Evolutionary conservation across 2,797 vertebrate genomes (phyloP).

Genomic region (Pteropus rufus): DNA sequence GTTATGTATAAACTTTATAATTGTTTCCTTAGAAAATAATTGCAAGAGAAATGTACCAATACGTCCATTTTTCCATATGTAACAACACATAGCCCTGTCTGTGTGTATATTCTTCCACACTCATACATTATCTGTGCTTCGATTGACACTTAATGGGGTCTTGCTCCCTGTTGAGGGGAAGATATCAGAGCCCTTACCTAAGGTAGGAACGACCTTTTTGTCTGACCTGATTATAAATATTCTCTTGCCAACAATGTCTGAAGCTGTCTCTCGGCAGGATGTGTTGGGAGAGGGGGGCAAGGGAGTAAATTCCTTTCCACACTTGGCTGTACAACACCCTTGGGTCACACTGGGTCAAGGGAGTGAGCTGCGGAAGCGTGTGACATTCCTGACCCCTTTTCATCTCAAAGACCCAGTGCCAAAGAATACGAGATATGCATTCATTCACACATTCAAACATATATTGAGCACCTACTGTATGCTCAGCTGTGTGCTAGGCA

Average conservation of each 20-base stretch:
- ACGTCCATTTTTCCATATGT: neutral
- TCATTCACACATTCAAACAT: neutral
- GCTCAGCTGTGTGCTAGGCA: neutral
- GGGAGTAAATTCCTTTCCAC: constrained; percentile 74
- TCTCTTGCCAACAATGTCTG: constrained; percentile 51
- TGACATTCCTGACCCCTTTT: constrained; percentile 68
- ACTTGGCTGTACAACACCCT: constrained; percentile 65
- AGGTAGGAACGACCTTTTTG: constrained; percentile 43
- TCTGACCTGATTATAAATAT: constrained; percentile 60
- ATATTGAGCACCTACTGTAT: neutral
- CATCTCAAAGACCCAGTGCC: constrained; percentile 63
- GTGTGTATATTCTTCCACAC: neutral
- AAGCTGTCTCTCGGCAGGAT: constrained; percentile 49
- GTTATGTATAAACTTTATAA: neutral
- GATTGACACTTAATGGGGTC: constrained; percentile 58
- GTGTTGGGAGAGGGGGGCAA: constrained; percentile 66
- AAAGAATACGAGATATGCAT: neutral
- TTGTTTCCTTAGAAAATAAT: constrained; percentile 12
- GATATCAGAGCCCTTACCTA: constrained; percentile 50
- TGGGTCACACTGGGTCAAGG: constrained; percentile 71
- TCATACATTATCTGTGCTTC: constrained; percentile 49
- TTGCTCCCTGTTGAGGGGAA: constrained; percentile 66
- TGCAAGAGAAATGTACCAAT: neutral
- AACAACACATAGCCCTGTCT: neutral
- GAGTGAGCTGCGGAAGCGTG: constrained; percentile 55